Percentiles rank a stretch among this genome's conserved stretches.
These are phyloP conservation scores for Drosophila anomelani DNA, from an alignment of 2,888 invertebrate species.

Conservation along the genomic window DNA sequence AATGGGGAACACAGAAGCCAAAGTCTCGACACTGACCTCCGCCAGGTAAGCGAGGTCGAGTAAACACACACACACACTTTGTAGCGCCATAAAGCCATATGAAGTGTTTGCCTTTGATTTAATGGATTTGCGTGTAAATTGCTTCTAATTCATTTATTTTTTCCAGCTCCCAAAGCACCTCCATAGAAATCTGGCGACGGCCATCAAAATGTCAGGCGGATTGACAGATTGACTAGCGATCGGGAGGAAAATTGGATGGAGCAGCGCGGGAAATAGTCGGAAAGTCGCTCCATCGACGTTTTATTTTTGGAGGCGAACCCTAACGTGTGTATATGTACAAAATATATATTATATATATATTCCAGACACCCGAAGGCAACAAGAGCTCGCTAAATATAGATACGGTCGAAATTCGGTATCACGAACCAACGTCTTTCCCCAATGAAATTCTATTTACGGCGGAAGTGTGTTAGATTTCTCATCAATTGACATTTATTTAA, in stretches of 20 bases:
- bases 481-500: not conserved
- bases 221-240: conserved; percentile 69
- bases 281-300: conserved; percentile 36
- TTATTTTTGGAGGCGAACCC: conserved; percentile 40
- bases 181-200: conserved; percentile 42
- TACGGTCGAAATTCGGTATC: conserved; percentile 21
- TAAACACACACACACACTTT: conserved; percentile 12
- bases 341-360: conserved; percentile 16
- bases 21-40: conserved; percentile 62
- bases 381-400: conserved; percentile 30
- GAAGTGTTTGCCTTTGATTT: conserved; percentile 49
- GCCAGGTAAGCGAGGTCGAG: conserved; percentile 54
- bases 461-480: too few relatives aligned
- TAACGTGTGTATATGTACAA: conserved; percentile 13
- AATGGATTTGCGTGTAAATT: conserved; percentile 60
- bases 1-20: conserved; percentile 18
- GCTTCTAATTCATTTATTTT: conserved; percentile 53
- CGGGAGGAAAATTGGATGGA: conserved; percentile 26
- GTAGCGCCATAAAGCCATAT: conserved; percentile 6
- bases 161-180: conserved; percentile 26
- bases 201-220: conserved; percentile 71
- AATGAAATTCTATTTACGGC: conserved; percentile 1
- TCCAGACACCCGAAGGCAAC: conserved; percentile 31
- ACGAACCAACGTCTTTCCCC: conserved; percentile 1
- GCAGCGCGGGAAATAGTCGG: conserved; percentile 11